Evolutionary conservation across 2,888 invertebrate genomes (phyloP).

Genomic region (Scelioninae gen. 2): DNA sequence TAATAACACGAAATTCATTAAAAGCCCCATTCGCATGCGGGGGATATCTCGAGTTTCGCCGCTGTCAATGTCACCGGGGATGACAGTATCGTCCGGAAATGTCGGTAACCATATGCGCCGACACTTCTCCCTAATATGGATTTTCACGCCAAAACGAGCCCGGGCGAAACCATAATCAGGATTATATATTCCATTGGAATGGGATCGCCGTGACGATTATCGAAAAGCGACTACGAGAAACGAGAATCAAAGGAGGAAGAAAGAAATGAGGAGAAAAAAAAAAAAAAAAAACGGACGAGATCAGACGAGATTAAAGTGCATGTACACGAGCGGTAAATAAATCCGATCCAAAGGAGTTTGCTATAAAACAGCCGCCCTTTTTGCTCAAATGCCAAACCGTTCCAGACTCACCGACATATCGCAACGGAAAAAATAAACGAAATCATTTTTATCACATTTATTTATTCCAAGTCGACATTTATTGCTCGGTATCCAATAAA

Average conservation of each 20-base stretch:
- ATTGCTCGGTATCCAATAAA: too few relatives aligned
- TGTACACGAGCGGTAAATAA: constrained; percentile 18
- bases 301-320: constrained; percentile 27
- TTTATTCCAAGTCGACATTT: constrained; percentile 11
- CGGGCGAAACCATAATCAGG: constrained; percentile 23
- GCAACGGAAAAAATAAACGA: neutral
- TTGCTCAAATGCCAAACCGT: constrained; percentile 5
- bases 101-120: constrained; percentile 40
- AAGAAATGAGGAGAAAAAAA: too few relatives aligned
- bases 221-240: neutral
- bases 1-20: too few relatives aligned
- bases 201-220: constrained; percentile 22
- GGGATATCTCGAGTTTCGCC: constrained; percentile 48
- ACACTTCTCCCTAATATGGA: constrained; percentile 43
- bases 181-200: constrained; percentile 45
- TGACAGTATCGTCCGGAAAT: constrained; percentile 53
- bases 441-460: constrained; percentile 9
- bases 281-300: constrained; percentile 21
- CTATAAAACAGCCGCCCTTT: constrained; percentile 39
- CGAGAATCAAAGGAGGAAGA: neutral
- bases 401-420: constrained; percentile 15
- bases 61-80: constrained; percentile 42
- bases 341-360: constrained; percentile 21
- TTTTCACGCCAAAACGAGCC: constrained; percentile 35
- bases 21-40: constrained; percentile 30